A percentile compares a stretch with the other conserved stretches of the same genome.
These are phyloP conservation scores for Sebastes diploproa DNA, from an alignment of 2,797 vertebrate genomes.

Conservation along the genomic window DNA sequence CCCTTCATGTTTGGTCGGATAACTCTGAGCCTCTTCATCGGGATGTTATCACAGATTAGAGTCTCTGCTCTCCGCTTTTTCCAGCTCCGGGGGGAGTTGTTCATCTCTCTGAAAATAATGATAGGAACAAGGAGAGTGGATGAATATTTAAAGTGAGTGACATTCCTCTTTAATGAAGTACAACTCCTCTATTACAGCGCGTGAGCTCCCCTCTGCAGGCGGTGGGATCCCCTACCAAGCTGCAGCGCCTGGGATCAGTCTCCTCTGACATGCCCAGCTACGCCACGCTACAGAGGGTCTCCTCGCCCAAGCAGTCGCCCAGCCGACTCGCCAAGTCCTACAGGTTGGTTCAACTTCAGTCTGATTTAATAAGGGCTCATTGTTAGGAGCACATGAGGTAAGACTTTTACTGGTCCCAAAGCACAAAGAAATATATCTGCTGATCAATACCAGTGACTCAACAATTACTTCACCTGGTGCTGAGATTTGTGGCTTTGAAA, in stretches of 20 bases:
- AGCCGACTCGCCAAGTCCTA: constrained; percentile 97
- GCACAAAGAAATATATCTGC: background rate
- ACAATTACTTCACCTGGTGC: constrained; percentile 7
- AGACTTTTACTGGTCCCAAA: background rate
- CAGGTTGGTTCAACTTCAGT: constrained; percentile 67
- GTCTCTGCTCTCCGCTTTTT: constrained; percentile 43
- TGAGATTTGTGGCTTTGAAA: constrained; percentile 22
- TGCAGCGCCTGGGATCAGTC: constrained; percentile 91
- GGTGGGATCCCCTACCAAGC: constrained; percentile 93
- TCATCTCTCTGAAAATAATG: constrained; percentile 54
- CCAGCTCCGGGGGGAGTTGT: constrained; percentile 20
- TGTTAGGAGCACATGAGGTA: background rate
- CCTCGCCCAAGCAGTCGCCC: constrained; percentile 95
- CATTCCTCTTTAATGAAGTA: constrained; percentile 48
- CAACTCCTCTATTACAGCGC: constrained; percentile 75
- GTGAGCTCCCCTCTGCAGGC: constrained; percentile 93
- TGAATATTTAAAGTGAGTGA: constrained; percentile 58
- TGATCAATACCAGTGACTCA: constrained; percentile 21
- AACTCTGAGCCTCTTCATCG: constrained; percentile 50
- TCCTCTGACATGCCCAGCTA: constrained; percentile 93
- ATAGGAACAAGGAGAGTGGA: constrained; percentile 36
- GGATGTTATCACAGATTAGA: constrained; percentile 45
- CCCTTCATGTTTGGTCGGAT: constrained; percentile 51
- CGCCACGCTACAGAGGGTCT: constrained; percentile 89
- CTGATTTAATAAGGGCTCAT: background rate